These are phyloP conservation scores for Bufotes viridis DNA, from an alignment of 2,797 vertebrate genomes.

Conservation along the genomic window DNA sequence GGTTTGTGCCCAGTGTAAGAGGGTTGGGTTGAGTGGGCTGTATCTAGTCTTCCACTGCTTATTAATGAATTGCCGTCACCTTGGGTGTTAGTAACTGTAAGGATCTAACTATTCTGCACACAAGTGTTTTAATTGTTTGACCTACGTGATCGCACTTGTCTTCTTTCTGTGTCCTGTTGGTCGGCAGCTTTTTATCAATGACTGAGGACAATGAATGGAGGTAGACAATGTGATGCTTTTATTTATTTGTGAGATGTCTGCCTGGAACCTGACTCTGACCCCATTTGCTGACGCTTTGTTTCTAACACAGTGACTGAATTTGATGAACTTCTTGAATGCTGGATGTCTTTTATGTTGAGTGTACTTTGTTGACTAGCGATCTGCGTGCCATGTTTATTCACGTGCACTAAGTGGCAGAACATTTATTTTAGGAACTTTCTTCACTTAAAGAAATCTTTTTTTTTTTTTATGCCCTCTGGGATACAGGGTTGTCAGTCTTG, in stretches of 20 bases:
- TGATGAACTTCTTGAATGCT: background rate
- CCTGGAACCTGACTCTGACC: background rate
- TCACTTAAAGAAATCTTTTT: conserved; percentile 1
- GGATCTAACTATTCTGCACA: background rate
- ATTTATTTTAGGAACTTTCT: conserved; percentile 10
- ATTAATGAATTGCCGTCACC: conserved; percentile 1
- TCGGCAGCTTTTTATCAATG: background rate
- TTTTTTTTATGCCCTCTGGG: conserved; percentile 28
- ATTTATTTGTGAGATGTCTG: background rate
- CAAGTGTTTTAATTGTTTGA: background rate
- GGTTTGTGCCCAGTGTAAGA: background rate
- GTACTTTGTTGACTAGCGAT: background rate
- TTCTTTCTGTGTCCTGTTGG: background rate
- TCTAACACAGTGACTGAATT: background rate
- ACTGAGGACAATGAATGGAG: no score
- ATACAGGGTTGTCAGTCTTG: conserved; percentile 14
- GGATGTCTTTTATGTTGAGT: background rate
- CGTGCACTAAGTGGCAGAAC: background rate
- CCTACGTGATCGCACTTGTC: background rate
- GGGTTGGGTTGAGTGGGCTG: background rate
- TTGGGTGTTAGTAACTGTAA: background rate
- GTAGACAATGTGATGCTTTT: background rate
- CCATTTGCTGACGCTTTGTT: background rate
- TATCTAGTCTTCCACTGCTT: conserved; percentile 52
- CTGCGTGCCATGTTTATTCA: background rate